These are phyloP conservation scores for Pachycephala philippinensis DNA, from an alignment of 2,113 vertebrate genomes.

Conservation along the genomic window DNA sequence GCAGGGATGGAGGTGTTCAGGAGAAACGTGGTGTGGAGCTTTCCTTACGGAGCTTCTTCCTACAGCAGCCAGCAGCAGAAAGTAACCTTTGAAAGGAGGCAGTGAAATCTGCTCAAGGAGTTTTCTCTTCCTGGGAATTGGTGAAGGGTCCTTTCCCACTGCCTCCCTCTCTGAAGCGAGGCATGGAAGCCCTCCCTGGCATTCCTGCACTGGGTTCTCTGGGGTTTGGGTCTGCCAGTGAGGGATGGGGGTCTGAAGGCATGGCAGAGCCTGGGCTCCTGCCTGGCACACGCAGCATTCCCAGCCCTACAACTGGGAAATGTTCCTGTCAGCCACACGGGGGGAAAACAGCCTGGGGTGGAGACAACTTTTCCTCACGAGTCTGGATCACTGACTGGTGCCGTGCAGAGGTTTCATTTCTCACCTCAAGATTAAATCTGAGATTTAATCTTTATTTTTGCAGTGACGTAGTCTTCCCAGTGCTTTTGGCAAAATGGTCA, in stretches of 20 bases:
- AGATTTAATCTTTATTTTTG: conserved; percentile 7
- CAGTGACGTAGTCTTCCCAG: not conserved
- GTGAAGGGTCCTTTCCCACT: not conserved
- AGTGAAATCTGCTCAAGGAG: not conserved
- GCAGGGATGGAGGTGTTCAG: not conserved
- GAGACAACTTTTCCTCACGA: not conserved
- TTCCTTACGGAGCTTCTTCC: not conserved
- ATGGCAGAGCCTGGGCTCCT: fast-evolving
- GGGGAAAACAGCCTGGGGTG: not conserved
- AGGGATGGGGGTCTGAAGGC: not conserved
- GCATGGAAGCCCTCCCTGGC: not conserved
- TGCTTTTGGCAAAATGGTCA: not conserved
- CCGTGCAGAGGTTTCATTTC: not conserved
- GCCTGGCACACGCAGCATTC: not conserved
- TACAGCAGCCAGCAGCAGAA: not conserved
- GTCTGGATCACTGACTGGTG: not conserved
- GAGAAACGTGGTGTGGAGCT: not conserved
- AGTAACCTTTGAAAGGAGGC: fast-evolving
- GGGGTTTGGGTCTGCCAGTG: not conserved
- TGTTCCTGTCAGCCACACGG: not conserved
- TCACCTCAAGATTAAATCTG: conserved; percentile 14
- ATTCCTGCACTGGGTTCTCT: not conserved
- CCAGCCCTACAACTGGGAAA: not conserved
- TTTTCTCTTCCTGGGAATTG: not conserved
- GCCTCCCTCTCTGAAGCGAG: not conserved